These are phyloP conservation scores for Acleris emargana DNA, from an alignment of 2,888 invertebrate genomes.

Conservation along the genomic window DNA sequence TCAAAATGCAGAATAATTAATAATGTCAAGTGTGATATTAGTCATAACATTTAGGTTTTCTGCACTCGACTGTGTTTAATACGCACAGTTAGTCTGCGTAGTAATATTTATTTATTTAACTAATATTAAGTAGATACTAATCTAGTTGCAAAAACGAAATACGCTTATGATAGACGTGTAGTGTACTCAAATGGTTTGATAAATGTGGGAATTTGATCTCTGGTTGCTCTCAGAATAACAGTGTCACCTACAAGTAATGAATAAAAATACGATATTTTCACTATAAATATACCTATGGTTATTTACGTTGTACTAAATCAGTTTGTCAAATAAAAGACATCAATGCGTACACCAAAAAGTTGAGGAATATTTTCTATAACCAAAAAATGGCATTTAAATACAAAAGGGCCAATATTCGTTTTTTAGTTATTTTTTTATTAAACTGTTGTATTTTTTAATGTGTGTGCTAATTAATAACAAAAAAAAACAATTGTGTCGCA, in stretches of 20 bases:
- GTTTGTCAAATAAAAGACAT: too few species aligned
- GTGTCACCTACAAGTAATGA: neutral
- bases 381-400: too few species aligned
- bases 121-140: slow-evolving; percentile 39
- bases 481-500: too few species aligned
- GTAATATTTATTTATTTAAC: slow-evolving; percentile 48
- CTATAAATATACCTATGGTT: too few species aligned
- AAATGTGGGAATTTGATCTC: slow-evolving; percentile 51
- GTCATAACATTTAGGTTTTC: slow-evolving; percentile 50
- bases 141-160: slow-evolving; percentile 54
- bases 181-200: slow-evolving; percentile 45
- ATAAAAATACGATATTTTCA: neutral
- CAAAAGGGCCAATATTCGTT: too few species aligned
- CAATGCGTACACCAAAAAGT: too few species aligned
- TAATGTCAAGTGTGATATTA: slow-evolving; percentile 71
- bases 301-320: too few species aligned
- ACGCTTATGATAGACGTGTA: slow-evolving; percentile 59
- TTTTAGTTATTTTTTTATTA: too few species aligned
- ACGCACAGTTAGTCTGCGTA: slow-evolving; percentile 37
- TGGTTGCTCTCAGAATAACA: slow-evolving; percentile 53
- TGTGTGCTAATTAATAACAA: too few species aligned
- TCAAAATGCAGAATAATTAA: slow-evolving; percentile 22
- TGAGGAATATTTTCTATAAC: too few species aligned
- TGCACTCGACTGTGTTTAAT: slow-evolving; percentile 29
- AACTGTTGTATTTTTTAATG: too few species aligned